These are phyloP conservation scores for Ophion ellenae DNA, from an alignment of 2,888 invertebrate genomes.

Conservation along the genomic window DNA sequence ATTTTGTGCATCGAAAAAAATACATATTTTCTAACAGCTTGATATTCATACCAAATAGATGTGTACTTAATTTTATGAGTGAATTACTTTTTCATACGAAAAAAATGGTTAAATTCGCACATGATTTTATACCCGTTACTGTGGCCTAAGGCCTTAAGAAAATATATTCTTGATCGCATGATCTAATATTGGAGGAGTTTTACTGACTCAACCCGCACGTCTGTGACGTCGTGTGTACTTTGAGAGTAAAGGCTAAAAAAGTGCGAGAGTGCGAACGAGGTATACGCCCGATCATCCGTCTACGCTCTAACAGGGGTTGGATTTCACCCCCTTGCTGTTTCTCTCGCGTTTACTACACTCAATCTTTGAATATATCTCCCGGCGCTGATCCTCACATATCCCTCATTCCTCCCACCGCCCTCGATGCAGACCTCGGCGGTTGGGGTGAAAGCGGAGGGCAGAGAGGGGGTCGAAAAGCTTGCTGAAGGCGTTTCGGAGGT, in stretches of 20 bases:
- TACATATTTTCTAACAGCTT: too few species aligned
- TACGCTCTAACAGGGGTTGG: constrained; percentile 39
- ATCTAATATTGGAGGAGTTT: neutral
- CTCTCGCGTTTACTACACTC: constrained; percentile 26
- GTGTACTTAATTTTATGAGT: too few species aligned
- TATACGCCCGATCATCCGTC: constrained; percentile 44
- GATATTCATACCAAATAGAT: too few species aligned
- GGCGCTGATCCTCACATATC: constrained; percentile 28
- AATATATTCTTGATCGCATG: neutral
- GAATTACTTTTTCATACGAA: too few species aligned
- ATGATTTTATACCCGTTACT: too few species aligned
- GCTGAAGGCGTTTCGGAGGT: constrained; percentile 46
- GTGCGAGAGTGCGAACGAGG: constrained; percentile 49
- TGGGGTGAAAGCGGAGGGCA: constrained; percentile 36
- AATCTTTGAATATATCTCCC: constrained; percentile 30
- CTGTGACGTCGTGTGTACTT: constrained; percentile 28
- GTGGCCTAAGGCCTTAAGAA: neutral
- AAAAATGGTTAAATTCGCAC: too few species aligned
- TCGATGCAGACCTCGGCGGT: neutral
- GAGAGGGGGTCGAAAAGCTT: constrained; percentile 58
- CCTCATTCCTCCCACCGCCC: constrained; percentile 10
- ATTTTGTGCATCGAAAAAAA: too few species aligned
- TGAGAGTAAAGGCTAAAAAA: constrained; percentile 5
- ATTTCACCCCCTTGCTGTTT: constrained; percentile 42
- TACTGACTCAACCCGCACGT: neutral